Percentiles rank a stretch among this genome's conserved stretches.
Conservation (phyloP, 1,140 invertebrate species). For the silkworm (Bombyx mori) region DNA sequence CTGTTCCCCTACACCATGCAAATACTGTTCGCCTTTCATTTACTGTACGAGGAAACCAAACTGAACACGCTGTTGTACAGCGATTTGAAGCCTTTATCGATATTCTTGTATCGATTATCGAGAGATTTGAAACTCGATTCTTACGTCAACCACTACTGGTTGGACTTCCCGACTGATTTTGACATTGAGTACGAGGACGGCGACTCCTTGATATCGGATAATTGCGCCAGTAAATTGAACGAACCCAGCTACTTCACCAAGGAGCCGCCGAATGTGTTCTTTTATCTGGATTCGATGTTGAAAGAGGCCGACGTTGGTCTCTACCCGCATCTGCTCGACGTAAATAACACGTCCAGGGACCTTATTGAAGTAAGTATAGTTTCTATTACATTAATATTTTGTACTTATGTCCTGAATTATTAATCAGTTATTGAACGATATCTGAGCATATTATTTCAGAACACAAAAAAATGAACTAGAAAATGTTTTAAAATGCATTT, state of each 20-base stretch:
- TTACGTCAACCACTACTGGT: constrained; percentile 87
- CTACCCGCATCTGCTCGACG: constrained; percentile 79
- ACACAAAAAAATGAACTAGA: no score
- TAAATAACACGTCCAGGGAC: constrained; percentile 82
- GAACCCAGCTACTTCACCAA: constrained; percentile 74
- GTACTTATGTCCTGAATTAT: background rate
- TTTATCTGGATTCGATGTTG: constrained; percentile 78
- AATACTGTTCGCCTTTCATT: constrained; percentile 86
- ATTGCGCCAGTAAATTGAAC: constrained; percentile 74
- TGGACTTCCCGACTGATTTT: constrained; percentile 84
- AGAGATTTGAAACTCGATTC: constrained; percentile 80
- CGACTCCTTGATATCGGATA: constrained; percentile 66
- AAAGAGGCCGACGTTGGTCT: constrained; percentile 62
- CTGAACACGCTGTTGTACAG: constrained; percentile 80
- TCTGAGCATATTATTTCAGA: no score
- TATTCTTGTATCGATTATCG: constrained; percentile 84
- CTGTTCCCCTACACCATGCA: constrained; percentile 83
- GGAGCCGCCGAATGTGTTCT: constrained; percentile 80
- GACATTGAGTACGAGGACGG: constrained; percentile 44
- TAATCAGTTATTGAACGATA: no score
- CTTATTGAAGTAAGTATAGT: constrained; percentile 76
- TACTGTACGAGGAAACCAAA: constrained; percentile 94
- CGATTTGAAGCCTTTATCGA: constrained; percentile 78
- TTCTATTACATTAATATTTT: constrained; percentile 1
- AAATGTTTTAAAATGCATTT: no score